Conservation (phyloP, 1,140 invertebrate genomes). For the Ceratosolen fusciceps region DNA sequence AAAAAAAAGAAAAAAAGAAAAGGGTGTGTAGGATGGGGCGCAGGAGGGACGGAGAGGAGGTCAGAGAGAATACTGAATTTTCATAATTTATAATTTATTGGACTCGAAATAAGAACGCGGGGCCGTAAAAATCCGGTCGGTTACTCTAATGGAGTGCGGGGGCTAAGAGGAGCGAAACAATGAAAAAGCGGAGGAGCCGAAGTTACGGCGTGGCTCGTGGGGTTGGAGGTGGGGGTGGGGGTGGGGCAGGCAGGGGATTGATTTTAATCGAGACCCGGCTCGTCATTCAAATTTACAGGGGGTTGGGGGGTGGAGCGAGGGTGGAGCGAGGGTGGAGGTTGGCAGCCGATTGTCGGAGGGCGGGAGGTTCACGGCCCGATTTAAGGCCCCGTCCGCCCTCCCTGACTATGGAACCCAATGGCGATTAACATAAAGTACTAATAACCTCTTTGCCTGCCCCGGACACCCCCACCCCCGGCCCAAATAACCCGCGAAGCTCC, state of each 20-base stretch:
- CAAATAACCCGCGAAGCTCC: slow-evolving; percentile 61
- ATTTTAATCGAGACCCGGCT: slow-evolving; percentile 63
- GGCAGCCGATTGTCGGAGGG: too few relatives aligned
- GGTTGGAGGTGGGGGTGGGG: too few relatives aligned
- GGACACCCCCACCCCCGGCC: slow-evolving; percentile 57
- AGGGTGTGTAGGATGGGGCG: too few relatives aligned
- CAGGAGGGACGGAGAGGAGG: background rate
- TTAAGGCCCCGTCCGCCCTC: slow-evolving; percentile 64
- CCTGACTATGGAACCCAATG: slow-evolving; percentile 63
- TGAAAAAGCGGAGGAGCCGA: background rate
- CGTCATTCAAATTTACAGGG: slow-evolving; percentile 67
- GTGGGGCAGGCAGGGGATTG: slow-evolving; percentile 63
- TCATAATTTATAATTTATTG: slow-evolving; percentile 13
- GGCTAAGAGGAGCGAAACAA: background rate
- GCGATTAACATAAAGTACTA: slow-evolving; percentile 72
- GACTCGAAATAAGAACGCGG: background rate
- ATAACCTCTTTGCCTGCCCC: too few relatives aligned
- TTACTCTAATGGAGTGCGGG: slow-evolving; percentile 21
- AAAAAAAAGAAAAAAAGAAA: background rate
- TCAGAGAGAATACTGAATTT: background rate
- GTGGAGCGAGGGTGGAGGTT: too few relatives aligned
- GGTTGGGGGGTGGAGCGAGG: too few relatives aligned
- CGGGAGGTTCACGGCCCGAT: slow-evolving; percentile 63
- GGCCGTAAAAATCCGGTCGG: slow-evolving; percentile 1
- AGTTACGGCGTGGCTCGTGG: slow-evolving; percentile 45